A percentile compares a stretch with the other conserved stretches of the same genome.
Conservation (phyloP, 2,113 vertebrate species). For the Rana temporaria region DNA sequence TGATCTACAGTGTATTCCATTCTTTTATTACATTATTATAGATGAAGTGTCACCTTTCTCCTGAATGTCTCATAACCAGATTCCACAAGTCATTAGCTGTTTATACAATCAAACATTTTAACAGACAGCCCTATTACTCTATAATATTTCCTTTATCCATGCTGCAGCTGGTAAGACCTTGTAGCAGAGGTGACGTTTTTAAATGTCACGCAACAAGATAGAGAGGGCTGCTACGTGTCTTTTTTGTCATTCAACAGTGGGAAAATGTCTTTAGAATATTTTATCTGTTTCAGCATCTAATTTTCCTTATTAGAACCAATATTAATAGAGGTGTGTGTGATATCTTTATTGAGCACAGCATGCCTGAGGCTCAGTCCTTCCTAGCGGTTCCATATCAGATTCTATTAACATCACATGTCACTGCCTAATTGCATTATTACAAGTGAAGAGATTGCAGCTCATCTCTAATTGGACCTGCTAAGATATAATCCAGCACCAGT, state of each 20-base stretch:
- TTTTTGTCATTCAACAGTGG: conserved; percentile 33
- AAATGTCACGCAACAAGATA: neutral
- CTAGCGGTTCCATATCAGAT: conserved; percentile 54
- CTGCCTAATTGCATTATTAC: conserved; percentile 46
- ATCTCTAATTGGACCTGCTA: conserved; percentile 57
- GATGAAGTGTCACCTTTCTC: neutral
- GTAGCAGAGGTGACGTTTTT: neutral
- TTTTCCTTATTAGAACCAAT: conserved; percentile 51
- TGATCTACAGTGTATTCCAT: neutral
- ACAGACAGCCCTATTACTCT: neutral
- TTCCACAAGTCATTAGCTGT: neutral
- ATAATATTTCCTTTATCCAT: neutral
- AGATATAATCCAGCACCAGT: conserved; percentile 48
- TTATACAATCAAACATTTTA: neutral
- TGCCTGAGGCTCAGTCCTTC: conserved; percentile 43
- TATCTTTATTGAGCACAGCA: conserved; percentile 53
- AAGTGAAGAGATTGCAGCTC: conserved; percentile 32
- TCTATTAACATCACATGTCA: conserved; percentile 43
- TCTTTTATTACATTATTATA: neutral
- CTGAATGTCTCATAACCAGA: no score
- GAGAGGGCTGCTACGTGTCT: neutral
- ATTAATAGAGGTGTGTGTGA: conserved; percentile 58
- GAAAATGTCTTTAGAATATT: conserved; percentile 39
- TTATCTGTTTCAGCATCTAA: conserved; percentile 51
- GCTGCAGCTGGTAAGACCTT: neutral